Conservation (phyloP, 2,113 vertebrate species). For the Grammomys surdaster region DNA sequence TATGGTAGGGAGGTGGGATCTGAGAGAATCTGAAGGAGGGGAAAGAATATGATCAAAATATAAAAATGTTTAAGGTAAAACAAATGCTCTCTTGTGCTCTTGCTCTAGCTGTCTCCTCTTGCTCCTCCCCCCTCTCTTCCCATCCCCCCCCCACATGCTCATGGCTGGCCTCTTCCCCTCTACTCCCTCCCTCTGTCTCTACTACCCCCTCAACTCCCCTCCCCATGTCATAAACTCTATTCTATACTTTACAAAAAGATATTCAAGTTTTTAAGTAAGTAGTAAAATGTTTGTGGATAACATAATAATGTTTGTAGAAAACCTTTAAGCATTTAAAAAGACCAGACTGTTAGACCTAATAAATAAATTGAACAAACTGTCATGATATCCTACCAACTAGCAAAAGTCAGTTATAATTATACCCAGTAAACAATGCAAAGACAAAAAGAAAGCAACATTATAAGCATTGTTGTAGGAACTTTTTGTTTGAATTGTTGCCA, state of each 20-base stretch:
- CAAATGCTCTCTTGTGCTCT: too few relatives aligned
- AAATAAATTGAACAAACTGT: not conserved
- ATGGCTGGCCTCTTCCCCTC: too few relatives aligned
- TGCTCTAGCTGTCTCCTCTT: too few relatives aligned
- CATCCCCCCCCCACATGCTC: too few relatives aligned
- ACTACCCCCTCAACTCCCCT: too few relatives aligned
- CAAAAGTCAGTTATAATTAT: not conserved
- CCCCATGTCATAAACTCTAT: too few relatives aligned
- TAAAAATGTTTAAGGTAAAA: not conserved
- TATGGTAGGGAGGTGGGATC: not conserved
- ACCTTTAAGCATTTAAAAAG: not conserved
- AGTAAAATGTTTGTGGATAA: not conserved
- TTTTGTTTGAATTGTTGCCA: conserved; percentile 77
- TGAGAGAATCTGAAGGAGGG: not conserved
- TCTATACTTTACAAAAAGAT: not conserved
- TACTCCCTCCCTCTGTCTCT: too few relatives aligned
- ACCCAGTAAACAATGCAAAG: not conserved
- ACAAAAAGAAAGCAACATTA: conserved; percentile 69
- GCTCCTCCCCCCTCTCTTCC: too few relatives aligned
- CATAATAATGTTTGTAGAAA: not conserved
- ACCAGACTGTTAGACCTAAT: not conserved
- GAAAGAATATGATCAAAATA: not conserved
- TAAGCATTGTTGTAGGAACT: conserved; percentile 70
- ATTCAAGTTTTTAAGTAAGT: not conserved
- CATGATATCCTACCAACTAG: not conserved